phyloP scores from a whole-genome alignment of 2,888 invertebrate species.

The Drosophila merina region DNA sequence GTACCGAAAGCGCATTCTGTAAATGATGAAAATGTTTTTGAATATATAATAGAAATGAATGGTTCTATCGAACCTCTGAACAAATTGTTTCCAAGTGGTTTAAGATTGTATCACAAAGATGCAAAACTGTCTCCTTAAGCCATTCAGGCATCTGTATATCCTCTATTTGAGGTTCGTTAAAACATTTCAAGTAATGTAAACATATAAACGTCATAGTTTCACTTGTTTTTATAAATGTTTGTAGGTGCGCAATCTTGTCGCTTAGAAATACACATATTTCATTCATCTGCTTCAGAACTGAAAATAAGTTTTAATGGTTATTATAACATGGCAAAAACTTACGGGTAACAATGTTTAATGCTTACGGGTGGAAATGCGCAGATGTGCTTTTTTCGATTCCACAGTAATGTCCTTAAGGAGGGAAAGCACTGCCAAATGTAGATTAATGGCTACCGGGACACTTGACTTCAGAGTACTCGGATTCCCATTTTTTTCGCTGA shows the following conservation, averaged over 20 bases:
- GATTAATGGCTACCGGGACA: conserved; percentile 32
- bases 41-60: background rate
- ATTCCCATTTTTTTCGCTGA: conserved; percentile 9
- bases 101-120: conserved; percentile 51
- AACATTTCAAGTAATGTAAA: conserved; percentile 35
- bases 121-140: conserved; percentile 53
- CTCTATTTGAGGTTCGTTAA: background rate
- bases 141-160: conserved; percentile 39
- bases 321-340: background rate
- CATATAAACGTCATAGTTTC: conserved; percentile 59
- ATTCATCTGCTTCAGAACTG: conserved; percentile 60
- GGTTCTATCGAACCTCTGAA: conserved; percentile 37
- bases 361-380: conserved; percentile 43
- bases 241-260: conserved; percentile 29
- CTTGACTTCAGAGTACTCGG: conserved; percentile 18
- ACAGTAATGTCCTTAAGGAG: conserved; percentile 29
- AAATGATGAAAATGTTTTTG: background rate
- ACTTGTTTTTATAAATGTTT: conserved; percentile 61
- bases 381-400: conserved; percentile 2
- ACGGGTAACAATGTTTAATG: background rate
- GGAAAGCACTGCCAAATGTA: conserved; percentile 43
- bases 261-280: conserved; percentile 49
- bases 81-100: conserved; percentile 45
- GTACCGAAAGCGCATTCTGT: conserved; percentile 45
- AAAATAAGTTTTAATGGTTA: background rate